Evolutionary conservation across 2,113 vertebrate species (phyloP), one percentile per base, ranked within the genome.

Genomic region (Monopterus albus): DNA sequence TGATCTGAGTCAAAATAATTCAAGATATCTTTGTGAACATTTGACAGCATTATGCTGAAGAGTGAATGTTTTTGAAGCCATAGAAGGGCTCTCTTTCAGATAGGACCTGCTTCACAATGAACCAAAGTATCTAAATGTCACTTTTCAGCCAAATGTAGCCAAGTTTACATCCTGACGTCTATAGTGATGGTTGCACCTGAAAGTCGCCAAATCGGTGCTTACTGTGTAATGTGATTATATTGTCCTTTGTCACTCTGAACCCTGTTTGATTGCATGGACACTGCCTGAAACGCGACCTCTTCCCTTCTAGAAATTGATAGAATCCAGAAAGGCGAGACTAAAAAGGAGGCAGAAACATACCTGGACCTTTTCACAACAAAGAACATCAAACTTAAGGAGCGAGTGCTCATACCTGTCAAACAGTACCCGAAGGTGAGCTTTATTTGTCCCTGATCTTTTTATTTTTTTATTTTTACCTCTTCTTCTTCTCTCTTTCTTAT

Each of bases 311-410:
- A 99, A 94, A 98, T 99, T 61, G 96, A 98, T 82, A 96, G 95
- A 92, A 91, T 98, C 85, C 95, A 99, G 92, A 99, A 98, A 81
- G 96, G 94, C 0, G 96, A 96, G 39, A 72, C 89, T 8, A 97
- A 96, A 91, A 97, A 98, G 90, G 96, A 94, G 1, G 92, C 93
- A 0, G 96, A 99, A 61, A 89, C 93, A 25, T 99, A 99, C 90
- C 89, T 98, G 95, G 97, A 99, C 90, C 95, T 99, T 69, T 98
- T 99, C 92, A 97, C 96, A 72, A 95, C 95, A 63, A 97, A 98
- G 92, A 98, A 98, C 71, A 96, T 99, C 94, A 99, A 99, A 50
- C 94, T 99, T 78, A 98, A 98, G 84, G 97, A 99, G 52, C 94
- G 97, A 18, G 96, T 99, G 70, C 94, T 99, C 84, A 99, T 99